Evolutionary conservation across 2,113 vertebrate genomes (phyloP).

Genomic region (Cyanoderma ruficeps): DNA sequence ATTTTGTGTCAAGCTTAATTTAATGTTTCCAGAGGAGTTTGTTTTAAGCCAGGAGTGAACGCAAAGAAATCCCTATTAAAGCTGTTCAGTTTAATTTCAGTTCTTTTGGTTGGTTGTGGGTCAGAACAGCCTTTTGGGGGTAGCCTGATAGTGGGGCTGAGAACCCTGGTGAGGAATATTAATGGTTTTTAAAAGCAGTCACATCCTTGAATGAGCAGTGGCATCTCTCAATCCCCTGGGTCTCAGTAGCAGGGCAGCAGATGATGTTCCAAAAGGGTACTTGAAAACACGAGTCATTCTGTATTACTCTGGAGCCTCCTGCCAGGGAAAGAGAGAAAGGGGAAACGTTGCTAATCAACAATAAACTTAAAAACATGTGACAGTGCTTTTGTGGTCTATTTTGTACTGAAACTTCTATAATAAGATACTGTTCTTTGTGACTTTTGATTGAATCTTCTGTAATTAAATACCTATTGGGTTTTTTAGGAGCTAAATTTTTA

Average conservation of each 20-base stretch:
- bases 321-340: slow-evolving; percentile 58
- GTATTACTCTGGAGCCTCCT: background rate
- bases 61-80: background rate
- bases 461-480: background rate
- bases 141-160: background rate
- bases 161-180: background rate
- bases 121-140: background rate
- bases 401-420: background rate
- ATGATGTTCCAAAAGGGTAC: background rate
- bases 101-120: background rate
- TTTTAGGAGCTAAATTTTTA: slow-evolving; percentile 46
- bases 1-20: background rate
- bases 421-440: slow-evolving; percentile 1
- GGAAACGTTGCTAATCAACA: background rate
- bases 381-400: background rate
- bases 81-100: background rate
- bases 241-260: background rate
- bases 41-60: background rate
- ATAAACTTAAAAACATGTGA: background rate
- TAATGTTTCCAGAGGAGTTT: background rate
- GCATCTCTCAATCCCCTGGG: background rate
- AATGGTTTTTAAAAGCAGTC: background rate
- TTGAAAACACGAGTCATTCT: background rate
- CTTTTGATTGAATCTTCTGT: slow-evolving; percentile 14
- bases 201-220: background rate